Percentiles rank a stretch among this genome's conserved stretches.
These are phyloP conservation scores for Xenopus petersii DNA, from an alignment of 2,797 vertebrate species.

Conservation along the genomic window DNA sequence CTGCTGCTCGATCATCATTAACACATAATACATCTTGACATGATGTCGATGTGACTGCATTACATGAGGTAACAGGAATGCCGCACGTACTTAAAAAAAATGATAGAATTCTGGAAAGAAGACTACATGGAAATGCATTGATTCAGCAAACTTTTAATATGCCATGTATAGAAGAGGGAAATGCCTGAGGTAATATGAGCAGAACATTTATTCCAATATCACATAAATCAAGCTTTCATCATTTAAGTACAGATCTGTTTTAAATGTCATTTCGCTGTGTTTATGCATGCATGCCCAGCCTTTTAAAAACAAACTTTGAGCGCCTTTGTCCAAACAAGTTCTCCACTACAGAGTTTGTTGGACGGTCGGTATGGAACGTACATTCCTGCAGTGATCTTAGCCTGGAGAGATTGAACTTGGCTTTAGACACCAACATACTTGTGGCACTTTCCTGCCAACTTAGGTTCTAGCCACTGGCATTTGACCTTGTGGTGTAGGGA, in stretches of 20 bases:
- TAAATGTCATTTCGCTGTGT: constrained; percentile 42
- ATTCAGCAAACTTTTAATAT: constrained; percentile 25
- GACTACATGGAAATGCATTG: neutral
- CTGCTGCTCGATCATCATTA: neutral
- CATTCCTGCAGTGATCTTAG: constrained; percentile 41
- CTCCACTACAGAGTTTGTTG: constrained; percentile 26
- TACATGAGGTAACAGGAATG: neutral
- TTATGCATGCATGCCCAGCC: constrained; percentile 40
- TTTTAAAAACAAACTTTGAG: constrained; percentile 37
- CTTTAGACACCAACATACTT: constrained; percentile 32
- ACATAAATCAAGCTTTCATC: constrained; percentile 29
- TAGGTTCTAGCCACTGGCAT: constrained; percentile 17
- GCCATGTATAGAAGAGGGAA: constrained; percentile 14
- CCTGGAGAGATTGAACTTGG: constrained; percentile 39
- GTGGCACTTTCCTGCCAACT: constrained; percentile 29
- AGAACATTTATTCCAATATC: constrained; percentile 35
- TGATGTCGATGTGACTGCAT: neutral
- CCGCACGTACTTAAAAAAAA: neutral
- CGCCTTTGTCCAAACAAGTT: constrained; percentile 41
- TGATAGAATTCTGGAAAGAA: neutral
- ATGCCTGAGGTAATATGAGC: constrained; percentile 16
- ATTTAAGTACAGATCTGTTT: constrained; percentile 34
- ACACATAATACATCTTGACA: neutral
- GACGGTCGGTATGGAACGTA: constrained; percentile 22
- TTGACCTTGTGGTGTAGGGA: constrained; percentile 21